Conservation (phyloP, 2,888 invertebrate species). For the Folsomia manolachei region DNA sequence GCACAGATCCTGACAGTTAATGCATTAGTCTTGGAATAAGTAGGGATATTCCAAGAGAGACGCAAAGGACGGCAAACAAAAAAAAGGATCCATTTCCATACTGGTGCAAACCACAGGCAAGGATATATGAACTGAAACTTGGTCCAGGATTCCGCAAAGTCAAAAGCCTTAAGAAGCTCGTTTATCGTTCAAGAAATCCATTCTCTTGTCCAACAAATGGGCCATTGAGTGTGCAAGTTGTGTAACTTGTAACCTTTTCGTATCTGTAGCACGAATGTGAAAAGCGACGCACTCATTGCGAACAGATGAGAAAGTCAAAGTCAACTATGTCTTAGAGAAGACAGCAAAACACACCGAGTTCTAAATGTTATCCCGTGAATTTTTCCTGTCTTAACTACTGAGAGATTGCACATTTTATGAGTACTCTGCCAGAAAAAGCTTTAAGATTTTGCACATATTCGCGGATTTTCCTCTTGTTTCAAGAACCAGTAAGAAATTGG, state of each 20-base stretch:
- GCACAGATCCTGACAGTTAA: neutral
- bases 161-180: slow-evolving; percentile 7
- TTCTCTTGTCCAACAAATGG: slow-evolving; percentile 14
- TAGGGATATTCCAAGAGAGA: no score
- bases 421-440: no score
- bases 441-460: no score
- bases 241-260: neutral
- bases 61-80: neutral
- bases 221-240: slow-evolving; percentile 11
- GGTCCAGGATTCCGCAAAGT: slow-evolving; percentile 4
- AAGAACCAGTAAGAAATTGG: no score
- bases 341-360: no score
- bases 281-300: neutral
- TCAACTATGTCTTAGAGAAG: neutral
- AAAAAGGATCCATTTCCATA: slow-evolving; percentile 7
- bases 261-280: neutral
- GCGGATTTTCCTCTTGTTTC: no score
- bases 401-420: neutral
- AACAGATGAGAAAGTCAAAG: neutral
- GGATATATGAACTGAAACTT: neutral
- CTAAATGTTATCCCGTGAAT: neutral
- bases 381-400: neutral
- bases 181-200: slow-evolving; percentile 13
- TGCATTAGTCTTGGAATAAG: neutral
- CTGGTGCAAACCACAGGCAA: no score